Base-by-base conservation (phyloP, 2,113 vertebrate genomes). In the Empidonax traillii region DNA sequence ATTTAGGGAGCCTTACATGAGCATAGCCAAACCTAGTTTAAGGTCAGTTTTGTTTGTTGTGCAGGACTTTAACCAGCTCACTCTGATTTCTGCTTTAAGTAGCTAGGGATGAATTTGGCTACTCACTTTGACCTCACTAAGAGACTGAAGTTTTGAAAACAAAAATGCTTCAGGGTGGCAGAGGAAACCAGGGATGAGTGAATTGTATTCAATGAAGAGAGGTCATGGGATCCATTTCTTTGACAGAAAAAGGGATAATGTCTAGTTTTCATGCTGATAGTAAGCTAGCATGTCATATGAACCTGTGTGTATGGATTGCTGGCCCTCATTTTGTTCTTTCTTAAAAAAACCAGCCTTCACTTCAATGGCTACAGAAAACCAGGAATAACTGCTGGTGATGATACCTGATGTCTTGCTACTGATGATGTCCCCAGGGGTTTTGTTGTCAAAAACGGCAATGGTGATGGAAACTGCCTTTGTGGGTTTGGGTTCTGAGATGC, bases 181-280 rank as follows among this genome's bases (percentile, higher is more conserved):
- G 73, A 49, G 24, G 44, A 89, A 90, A 59, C 3, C 43, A 81
- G 17, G 22, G 30, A 1, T 39, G 58, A 39, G 27, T 35, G 12
- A 85, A 12, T n/a, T 82, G 2, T 46, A n/a, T 53, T 67, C 17
- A 39, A 13, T 33, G 44, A 63, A 59, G 61, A 25, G 8, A 20
- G 7, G 24, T 31, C 35, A 22, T 33, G 20, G 17, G 24, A 17
- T 68, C 8, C 6, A 7, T 82, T 84, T 62, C 30, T 53, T 22
- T 3, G 17, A 25, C 21, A 46, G 0, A 6, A 14, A 28, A 35
- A 66, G 33, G 10, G 14, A 49, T 10, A 52, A 0, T 27, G 20
- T 37, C 59, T 83, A 25, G 3, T 52, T 84, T 74, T 68, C 65
- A 17, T 3, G 1, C 27, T 37, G 35, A 20, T 27, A 16, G 8